A percentile compares a stretch with the other conserved stretches of the same genome.
Conservation (phyloP, 1,140 invertebrate genomes). For the Lepidurus apus region DNA sequence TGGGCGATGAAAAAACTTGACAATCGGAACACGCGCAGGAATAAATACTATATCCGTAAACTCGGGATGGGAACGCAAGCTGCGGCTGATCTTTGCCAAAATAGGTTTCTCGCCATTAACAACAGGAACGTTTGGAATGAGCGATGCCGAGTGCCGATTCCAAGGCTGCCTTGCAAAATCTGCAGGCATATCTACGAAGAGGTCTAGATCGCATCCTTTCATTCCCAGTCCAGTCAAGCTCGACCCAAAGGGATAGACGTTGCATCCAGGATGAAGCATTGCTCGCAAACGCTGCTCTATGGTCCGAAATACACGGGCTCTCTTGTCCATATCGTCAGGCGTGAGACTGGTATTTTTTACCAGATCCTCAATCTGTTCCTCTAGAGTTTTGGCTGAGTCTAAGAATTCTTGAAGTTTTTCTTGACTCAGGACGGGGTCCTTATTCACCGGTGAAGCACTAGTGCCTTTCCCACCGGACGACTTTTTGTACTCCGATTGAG, state of each 20-base stretch:
- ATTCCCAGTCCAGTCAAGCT: background rate
- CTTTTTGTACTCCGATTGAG: background rate
- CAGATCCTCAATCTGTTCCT: background rate
- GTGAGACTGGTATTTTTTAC: background rate
- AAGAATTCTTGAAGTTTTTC: background rate
- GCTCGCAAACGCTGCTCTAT: background rate
- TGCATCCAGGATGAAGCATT: background rate
- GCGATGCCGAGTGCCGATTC: background rate
- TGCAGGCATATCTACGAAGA: background rate
- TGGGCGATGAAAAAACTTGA: background rate
- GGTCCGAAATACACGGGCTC: background rate
- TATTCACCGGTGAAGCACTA: background rate
- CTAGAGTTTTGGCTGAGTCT: background rate
- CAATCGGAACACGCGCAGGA: background rate
- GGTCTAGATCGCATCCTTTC: background rate
- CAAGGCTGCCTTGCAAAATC: background rate
- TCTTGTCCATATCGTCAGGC: background rate
- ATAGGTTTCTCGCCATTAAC: background rate
- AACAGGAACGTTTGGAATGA: background rate
- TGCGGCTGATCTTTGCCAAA: background rate
- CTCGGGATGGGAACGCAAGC: background rate
- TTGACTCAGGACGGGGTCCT: background rate
- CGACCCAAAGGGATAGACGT: background rate
- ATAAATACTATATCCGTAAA: background rate
- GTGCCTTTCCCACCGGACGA: background rate